Evolutionary conservation across 2,797 vertebrate genomes (phyloP).

Genomic region (Crenichthys baileyi): DNA sequence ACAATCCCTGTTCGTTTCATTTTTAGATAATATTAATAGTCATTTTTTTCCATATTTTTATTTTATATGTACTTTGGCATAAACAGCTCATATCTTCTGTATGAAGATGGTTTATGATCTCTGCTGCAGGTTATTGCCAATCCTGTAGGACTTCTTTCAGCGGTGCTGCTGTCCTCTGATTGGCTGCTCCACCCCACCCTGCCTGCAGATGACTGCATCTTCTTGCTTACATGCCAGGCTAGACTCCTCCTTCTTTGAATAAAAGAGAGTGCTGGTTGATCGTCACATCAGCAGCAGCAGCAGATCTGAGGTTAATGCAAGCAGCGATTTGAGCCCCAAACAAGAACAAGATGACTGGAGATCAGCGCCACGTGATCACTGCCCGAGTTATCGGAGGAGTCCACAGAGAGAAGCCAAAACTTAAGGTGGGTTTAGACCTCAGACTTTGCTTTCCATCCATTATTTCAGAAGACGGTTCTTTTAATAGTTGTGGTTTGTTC

Average conservation of each 20-base stretch:
- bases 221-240: not conserved
- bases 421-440: conserved; percentile 67
- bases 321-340: not conserved
- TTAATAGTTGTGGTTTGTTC: not conserved
- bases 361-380: conserved; percentile 62
- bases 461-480: not conserved
- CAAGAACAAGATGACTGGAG: conserved; percentile 50
- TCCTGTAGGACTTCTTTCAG: not conserved
- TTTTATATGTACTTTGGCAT: not conserved
- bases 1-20: not conserved
- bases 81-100: not conserved
- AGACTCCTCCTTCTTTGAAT: too few species aligned
- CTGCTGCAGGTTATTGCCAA: not conserved
- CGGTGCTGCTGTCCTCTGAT: not conserved
- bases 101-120: not conserved
- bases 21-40: too few species aligned
- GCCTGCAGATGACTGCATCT: not conserved
- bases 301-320: too few species aligned
- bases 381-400: conserved; percentile 72
- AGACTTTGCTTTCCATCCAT: not conserved
- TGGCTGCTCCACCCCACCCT: not conserved
- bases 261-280: not conserved
- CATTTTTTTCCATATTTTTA: not conserved
- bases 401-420: conserved; percentile 62
- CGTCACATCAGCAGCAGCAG: not conserved